Conservation (phyloP, 2,797 vertebrate species). For the Chaunax sp. region DNA sequence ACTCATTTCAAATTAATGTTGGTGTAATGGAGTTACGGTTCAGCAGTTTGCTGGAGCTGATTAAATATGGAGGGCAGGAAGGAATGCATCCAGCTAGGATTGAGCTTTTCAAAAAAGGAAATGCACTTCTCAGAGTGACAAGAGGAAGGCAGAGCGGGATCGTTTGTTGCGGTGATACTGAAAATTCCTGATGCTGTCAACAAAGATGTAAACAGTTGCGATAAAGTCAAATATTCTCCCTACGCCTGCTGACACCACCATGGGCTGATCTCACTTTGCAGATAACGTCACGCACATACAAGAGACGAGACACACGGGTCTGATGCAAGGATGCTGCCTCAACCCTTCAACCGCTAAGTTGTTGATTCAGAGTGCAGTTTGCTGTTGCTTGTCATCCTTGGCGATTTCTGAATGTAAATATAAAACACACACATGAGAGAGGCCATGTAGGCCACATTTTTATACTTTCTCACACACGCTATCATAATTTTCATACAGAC, state of each 20-base stretch:
- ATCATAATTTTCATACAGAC: too few relatives aligned
- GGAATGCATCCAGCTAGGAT: slow-evolving; percentile 27
- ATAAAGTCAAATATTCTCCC: slow-evolving; percentile 66
- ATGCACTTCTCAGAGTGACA: slow-evolving; percentile 39
- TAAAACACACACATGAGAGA: slow-evolving; percentile 20
- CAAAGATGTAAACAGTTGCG: slow-evolving; percentile 53
- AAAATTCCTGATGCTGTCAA: slow-evolving; percentile 66
- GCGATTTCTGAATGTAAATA: slow-evolving; percentile 39
- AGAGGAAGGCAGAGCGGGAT: slow-evolving; percentile 42
- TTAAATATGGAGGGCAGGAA: slow-evolving; percentile 60
- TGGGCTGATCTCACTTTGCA: slow-evolving; percentile 56
- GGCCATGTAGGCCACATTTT: too few relatives aligned
- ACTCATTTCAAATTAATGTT: slow-evolving; percentile 73
- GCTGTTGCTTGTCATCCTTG: slow-evolving; percentile 44
- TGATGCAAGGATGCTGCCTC: slow-evolving; percentile 34
- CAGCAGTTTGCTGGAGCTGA: slow-evolving; percentile 38
- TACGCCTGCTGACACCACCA: slow-evolving; percentile 56
- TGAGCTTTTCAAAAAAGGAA: slow-evolving; percentile 38
- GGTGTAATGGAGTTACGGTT: slow-evolving; percentile 57
- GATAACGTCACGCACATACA: slow-evolving; percentile 48
- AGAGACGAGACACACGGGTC: slow-evolving; percentile 30
- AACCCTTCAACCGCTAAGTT: slow-evolving; percentile 32
- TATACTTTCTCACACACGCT: neutral
- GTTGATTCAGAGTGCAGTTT: slow-evolving; percentile 52
- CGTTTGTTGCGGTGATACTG: slow-evolving; percentile 62